These are phyloP conservation scores for Yponomeuta evonymella DNA, from an alignment of 2,888 invertebrate genomes.

Conservation along the genomic window DNA sequence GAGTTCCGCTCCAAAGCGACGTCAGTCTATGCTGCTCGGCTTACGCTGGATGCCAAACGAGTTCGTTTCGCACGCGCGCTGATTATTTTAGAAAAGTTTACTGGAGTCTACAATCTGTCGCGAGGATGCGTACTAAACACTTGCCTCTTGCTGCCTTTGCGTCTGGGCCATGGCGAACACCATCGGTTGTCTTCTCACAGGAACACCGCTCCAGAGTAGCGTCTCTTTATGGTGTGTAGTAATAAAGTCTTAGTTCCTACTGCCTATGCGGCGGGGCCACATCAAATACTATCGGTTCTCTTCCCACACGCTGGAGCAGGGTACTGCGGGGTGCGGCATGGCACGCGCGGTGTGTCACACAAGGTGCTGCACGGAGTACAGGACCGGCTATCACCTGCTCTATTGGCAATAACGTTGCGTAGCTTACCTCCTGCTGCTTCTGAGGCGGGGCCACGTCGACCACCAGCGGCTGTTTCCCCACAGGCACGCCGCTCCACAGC, in stretches of 20 bases:
- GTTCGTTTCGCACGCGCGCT: too few relatives aligned
- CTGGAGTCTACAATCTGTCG: too few relatives aligned
- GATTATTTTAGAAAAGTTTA: too few relatives aligned
- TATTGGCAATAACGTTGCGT: not conserved
- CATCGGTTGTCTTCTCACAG: conserved; percentile 62
- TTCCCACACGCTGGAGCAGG: conserved; percentile 36
- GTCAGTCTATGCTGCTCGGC: too few relatives aligned
- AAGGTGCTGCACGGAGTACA: conserved; percentile 89
- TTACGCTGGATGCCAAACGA: too few relatives aligned
- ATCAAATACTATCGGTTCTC: conserved; percentile 73
- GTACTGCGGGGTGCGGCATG: too few relatives aligned
- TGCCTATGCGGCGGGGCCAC: conserved; percentile 80
- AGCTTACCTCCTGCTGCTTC: conserved; percentile 77
- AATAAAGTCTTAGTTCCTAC: conserved; percentile 61
- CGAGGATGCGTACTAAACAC: too few relatives aligned
- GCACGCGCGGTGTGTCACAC: conserved; percentile 28
- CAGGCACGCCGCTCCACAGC: conserved; percentile 90
- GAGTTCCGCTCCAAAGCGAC: too few relatives aligned
- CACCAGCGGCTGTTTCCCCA: conserved; percentile 69
- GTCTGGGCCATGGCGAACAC: too few relatives aligned
- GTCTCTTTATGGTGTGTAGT: conserved; percentile 63
- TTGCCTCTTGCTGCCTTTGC: too few relatives aligned
- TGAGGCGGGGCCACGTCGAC: conserved; percentile 78
- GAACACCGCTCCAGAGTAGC: conserved; percentile 91
- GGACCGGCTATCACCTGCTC: not conserved